Evolutionary conservation across 1,140 invertebrate genomes (phyloP), one percentile per base, ranked within the genome.

Genomic region (Zaprionus davidi): DNA sequence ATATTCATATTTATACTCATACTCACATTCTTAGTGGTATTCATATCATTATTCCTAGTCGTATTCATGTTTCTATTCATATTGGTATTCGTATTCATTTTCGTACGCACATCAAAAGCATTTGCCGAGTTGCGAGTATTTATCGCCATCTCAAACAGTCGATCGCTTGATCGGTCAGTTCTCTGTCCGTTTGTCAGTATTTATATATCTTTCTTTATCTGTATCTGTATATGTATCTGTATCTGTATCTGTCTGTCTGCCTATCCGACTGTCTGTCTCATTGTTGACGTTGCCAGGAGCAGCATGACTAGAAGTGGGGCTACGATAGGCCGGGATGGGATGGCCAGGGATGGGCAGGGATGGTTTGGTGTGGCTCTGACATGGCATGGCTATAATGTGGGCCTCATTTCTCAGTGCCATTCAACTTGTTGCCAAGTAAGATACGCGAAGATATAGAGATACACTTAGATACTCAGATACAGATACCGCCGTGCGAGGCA

Each of bases 391-490:
- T 56, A 53, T 57, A 53, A 26, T 49, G 20, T 65, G 63, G 46
- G 63, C 24, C 66, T 24, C 63, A 55, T 56, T 31, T 24, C 24
- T 28, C 49, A 60, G 68, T 70, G 72, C 55, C 79, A 80, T 84
- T 84, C 81, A 84, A 84, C 82, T 84, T 84, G 78, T 84, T 84
- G 82, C 82, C 82, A 84, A 84, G 82, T 84, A 53, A 76, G 72
- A 77, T 70, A 79, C 72, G 46, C 68, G 56, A 38, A 79, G 66
- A 63, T 63, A 70, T 66, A 79, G 51, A 57, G 57, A 63, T 67
- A 64, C 68, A 75, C 66, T 28, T n/a, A 67, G 34, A 67, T 24
- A 75, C 67, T 59, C 22, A 49, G 46, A 20, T 34, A 68, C 34
- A 67, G 60, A 65, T 68, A 60, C 36, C 49, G 58, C 44, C 36